Base-by-base conservation (phyloP, 2,797 vertebrate species). In the Takifugu ocellatus region DNA sequence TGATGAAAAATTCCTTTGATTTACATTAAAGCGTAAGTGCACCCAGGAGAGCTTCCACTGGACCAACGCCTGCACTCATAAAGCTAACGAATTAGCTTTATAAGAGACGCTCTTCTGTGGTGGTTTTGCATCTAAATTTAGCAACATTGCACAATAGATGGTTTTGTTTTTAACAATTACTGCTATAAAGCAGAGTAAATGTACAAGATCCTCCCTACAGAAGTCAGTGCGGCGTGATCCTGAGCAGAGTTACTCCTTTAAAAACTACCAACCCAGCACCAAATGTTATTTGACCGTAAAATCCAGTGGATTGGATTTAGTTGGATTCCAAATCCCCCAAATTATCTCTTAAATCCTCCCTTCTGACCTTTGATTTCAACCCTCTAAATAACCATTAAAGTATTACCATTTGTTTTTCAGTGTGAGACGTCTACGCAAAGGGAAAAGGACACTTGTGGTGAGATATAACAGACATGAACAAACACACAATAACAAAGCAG, bases 361-460 rank as follows among this genome's bases (percentile, higher is more conserved):
- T 33, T 15, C 31, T 39, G 51, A 21, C 21, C 51, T 33, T 60
- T 29, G 25, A 29, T 16, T 24, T 55, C 10, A 12, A n/a, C 61
- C 42, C 52, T 45, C 25, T 51, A 52, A 29, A 10, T 58, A 33
- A 43, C 29, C 15, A 66, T 63, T 51, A 61, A 39, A 72, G 36
- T 49, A 66, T 87, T 87, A 89, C 85, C 84, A 59, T 83, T 59
- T 75, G 74, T 45, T 86, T 89, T 61, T 85, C 78, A 68, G 72
- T 66, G 39, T 70, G 77, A 25, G 68, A 61, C 21, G 52, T 84
- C 84, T 85, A 44, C 70, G 83, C 66, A 68, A 46, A 66, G 58
- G 65, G 25, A 75, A 54, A 72, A 24, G 17, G 50, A 75, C 57
- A 77, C 11, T 47, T 1, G 39, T 25, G 7, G 2, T 74, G 59